Base-by-base conservation (phyloP, 2,797 vertebrate genomes). In the Valencia hispanica region DNA sequence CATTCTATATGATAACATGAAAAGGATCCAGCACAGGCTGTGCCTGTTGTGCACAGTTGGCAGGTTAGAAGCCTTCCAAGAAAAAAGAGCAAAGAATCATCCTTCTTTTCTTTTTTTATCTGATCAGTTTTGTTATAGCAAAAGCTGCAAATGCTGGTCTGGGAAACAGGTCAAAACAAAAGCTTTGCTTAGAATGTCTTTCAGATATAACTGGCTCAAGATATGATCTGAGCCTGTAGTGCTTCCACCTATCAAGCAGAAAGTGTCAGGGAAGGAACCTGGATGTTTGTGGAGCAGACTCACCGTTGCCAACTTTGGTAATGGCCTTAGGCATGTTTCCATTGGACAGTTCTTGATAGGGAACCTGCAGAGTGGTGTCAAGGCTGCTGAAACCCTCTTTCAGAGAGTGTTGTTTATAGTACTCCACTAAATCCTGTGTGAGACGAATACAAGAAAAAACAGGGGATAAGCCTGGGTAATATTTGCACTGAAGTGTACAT, bases 361-460 rank as follows among this genome's bases (percentile, higher is more conserved):
- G 97, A 82, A 96, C 93, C 70, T 96, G 96, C 53, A 99, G 95
- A 69, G 96, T 97, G 36, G 97, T 98, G 90, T 99, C 97, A 86
- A 99, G 94, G 89, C 96, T 97, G 90, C 97, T 93, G 92, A 99
- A 99, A 15, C 97, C 97, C 92, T 98, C 97, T 90, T 97, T 97
- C 75, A 99, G 95, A 90, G 97, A 99, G 80, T 97, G 96, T 50
- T 96, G 95, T 86, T 96, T 96, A 87, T 98, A 99, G 89, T 99
- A 96, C 59, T 97, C 97, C 55, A 98, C 92, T 0, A 99, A 94
- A 81, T 97, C 97, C 97, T 99, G 94, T 79, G 80, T 69, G 65
- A 78, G 82, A 84, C 48, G 79, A 78, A 53, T 73, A 82, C 66
- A 89, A 69, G 45, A 50, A 69, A 18, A 68, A 48, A 69, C 43